These are phyloP conservation scores for Pimephales promelas DNA, from an alignment of 2,113 vertebrate species.

Conservation along the genomic window DNA sequence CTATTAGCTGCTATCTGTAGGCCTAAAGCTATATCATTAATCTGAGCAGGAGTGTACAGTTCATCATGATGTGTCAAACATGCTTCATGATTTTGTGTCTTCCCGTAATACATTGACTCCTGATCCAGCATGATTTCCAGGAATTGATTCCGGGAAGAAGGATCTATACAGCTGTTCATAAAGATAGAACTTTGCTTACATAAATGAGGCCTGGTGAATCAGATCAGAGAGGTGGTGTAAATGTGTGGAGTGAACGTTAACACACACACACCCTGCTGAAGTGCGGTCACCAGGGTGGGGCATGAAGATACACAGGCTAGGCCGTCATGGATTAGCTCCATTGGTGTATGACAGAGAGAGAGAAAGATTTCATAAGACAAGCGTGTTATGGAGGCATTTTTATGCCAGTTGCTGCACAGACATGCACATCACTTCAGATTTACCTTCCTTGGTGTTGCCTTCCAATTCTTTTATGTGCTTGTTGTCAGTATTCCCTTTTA, in stretches of 20 bases:
- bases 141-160: neutral
- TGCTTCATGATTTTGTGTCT: constrained; percentile 27
- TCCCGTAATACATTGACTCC: neutral
- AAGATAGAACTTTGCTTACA: constrained; percentile 4
- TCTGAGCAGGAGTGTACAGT: neutral
- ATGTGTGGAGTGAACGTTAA: neutral
- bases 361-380: neutral
- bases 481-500: neutral
- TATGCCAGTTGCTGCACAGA: neutral
- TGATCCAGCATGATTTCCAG: neutral
- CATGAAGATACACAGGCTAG: neutral
- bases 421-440: constrained; percentile 9
- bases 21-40: neutral
- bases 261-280: constrained; percentile 19
- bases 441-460: neutral
- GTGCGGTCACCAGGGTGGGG: constrained; percentile 29
- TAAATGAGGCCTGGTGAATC: neutral
- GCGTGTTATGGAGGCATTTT: neutral
- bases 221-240: neutral
- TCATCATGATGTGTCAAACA: neutral
- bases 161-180: constrained; percentile 2
- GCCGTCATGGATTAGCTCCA: neutral
- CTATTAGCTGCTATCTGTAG: too few species aligned
- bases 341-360: neutral
- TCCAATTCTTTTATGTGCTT: neutral